These are phyloP conservation scores for Orthosia gothica DNA, from an alignment of 2,888 invertebrate species.

Conservation along the genomic window DNA sequence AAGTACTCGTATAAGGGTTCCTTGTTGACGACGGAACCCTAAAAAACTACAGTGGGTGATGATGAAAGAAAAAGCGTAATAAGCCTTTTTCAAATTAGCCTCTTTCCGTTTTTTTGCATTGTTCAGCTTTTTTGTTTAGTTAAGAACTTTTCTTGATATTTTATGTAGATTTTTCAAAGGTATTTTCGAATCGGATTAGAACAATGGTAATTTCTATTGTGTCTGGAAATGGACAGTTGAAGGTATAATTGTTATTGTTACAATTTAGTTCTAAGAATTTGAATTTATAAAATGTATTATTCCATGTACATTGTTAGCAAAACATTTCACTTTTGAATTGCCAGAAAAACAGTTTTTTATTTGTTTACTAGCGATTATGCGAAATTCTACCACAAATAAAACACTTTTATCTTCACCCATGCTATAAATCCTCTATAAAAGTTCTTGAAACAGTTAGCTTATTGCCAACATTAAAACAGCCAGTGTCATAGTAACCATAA, in stretches of 20 bases:
- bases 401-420: too few relatives aligned
- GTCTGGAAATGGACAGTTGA: background rate
- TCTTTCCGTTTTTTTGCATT: slow-evolving; percentile 43
- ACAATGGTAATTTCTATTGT: too few relatives aligned
- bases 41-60: too few relatives aligned
- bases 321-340: background rate
- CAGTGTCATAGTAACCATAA: too few relatives aligned
- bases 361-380: background rate
- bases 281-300: background rate
- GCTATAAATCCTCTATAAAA: too few relatives aligned
- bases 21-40: too few relatives aligned
- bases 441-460: too few relatives aligned
- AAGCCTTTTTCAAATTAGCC: slow-evolving; percentile 60
- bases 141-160: slow-evolving; percentile 3
- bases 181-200: too few relatives aligned
- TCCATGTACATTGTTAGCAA: background rate
- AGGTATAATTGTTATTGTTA: background rate
- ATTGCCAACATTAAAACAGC: too few relatives aligned
- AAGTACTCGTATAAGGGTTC: too few relatives aligned
- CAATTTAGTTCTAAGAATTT: background rate
- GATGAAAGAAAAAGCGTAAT: slow-evolving; percentile 65
- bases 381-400: background rate
- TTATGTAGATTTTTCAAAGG: background rate
- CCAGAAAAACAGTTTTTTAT: background rate
- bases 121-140: slow-evolving; percentile 21